Conservation (phyloP, 2,113 vertebrate genomes). For the Anolis sagrei region DNA sequence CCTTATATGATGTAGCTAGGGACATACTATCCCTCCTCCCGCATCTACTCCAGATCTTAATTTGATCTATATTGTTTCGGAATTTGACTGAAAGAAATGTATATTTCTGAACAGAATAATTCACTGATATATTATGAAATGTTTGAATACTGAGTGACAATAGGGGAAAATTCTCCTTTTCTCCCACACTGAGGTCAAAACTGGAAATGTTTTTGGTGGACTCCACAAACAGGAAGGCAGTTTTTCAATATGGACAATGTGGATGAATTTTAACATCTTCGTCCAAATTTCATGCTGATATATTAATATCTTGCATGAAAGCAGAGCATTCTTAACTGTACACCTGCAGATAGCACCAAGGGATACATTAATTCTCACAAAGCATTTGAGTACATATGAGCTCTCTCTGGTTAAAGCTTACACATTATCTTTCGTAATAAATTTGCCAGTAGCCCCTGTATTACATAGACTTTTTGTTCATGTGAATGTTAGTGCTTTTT, state of each 20-base stretch:
- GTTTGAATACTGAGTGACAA: too few species aligned
- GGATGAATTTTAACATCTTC: neutral
- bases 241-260: too few species aligned
- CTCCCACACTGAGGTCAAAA: too few species aligned
- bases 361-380: neutral
- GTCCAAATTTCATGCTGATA: neutral
- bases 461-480: neutral
- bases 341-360: neutral
- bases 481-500: neutral
- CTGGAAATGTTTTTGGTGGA: too few species aligned
- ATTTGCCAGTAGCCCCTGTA: neutral
- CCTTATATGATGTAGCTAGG: too few species aligned
- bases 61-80: too few species aligned
- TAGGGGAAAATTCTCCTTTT: too few species aligned
- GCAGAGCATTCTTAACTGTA: conserved; percentile 8
- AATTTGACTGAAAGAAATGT: too few species aligned
- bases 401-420: neutral
- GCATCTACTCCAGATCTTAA: too few species aligned
- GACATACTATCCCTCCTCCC: too few species aligned
- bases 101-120: too few species aligned
- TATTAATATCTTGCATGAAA: neutral
- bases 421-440: neutral
- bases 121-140: too few species aligned
- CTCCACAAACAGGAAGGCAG: neutral
- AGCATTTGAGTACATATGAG: neutral